A percentile compares a stretch with the other conserved stretches of the same genome.
These are phyloP conservation scores for Eilema caniola DNA, from an alignment of 2,888 invertebrate species.

Conservation along the genomic window DNA sequence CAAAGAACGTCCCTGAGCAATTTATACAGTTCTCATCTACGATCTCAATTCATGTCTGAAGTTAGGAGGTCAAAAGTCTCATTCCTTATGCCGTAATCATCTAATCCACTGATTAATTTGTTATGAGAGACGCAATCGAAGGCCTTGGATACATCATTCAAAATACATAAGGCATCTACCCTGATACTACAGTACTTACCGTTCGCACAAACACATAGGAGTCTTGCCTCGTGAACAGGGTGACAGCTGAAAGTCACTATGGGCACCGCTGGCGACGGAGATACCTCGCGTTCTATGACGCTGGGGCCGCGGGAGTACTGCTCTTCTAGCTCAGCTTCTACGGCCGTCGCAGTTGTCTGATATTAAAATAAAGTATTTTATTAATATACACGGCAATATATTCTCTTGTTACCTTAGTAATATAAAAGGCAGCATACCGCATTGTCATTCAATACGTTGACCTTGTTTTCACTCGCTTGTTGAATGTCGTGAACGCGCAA, in stretches of 20 bases:
- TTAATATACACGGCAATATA: neutral
- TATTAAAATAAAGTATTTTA: neutral
- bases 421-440: conserved; percentile 21
- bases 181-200: conserved; percentile 24
- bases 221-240: conserved; percentile 91
- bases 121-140: neutral
- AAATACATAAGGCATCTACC: neutral
- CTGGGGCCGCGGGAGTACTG: conserved; percentile 59
- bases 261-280: conserved; percentile 69
- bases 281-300: conserved; percentile 70
- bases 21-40: neutral
- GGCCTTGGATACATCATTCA: neutral
- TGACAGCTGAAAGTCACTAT: conserved; percentile 96
- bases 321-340: conserved; percentile 66
- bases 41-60: neutral
- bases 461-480: conserved; percentile 64
- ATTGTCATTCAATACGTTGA: conserved; percentile 42
- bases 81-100: neutral
- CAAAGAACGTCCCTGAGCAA: neutral
- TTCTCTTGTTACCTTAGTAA: neutral
- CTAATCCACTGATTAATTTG: neutral
- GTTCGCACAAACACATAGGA: conserved; percentile 89
- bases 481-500: conserved; percentile 95
- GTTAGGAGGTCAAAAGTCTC: neutral
- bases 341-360: conserved; percentile 55